Percentiles rank a stretch among this genome's conserved stretches.
Evolutionary conservation across 2,797 vertebrate genomes (phyloP).

Genomic region (Tragopan temminckii): DNA sequence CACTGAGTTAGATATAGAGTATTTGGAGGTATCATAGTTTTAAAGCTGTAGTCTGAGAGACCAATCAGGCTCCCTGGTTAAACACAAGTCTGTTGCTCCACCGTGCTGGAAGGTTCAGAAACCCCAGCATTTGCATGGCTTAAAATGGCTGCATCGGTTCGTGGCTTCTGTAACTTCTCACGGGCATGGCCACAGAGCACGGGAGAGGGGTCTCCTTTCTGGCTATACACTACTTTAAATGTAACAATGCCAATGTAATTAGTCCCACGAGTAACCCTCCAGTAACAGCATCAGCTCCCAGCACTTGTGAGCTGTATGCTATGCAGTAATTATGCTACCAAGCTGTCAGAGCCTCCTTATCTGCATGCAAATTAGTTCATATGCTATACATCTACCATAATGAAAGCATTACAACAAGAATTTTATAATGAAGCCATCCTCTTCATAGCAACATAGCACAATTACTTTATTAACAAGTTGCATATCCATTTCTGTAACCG

Average conservation of each 20-base stretch:
- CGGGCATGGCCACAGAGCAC: background rate
- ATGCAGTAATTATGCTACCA: slow-evolving; percentile 76
- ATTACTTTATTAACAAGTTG: slow-evolving; percentile 74
- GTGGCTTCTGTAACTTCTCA: slow-evolving; percentile 10
- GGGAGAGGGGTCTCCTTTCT: slow-evolving; percentile 39
- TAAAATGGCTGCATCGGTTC: slow-evolving; percentile 64
- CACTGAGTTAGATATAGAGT: background rate
- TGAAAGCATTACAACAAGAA: slow-evolving; percentile 73
- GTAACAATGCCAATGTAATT: slow-evolving; percentile 71
- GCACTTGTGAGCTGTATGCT: slow-evolving; percentile 45
- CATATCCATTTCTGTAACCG: slow-evolving; percentile 29
- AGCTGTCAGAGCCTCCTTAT: slow-evolving; percentile 79
- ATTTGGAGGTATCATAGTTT: background rate
- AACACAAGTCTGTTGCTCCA: background rate
- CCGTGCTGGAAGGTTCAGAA: background rate
- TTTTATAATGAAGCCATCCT: slow-evolving; percentile 70
- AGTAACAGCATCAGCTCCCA: slow-evolving; percentile 65
- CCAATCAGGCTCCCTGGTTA: background rate
- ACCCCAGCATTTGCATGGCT: slow-evolving; percentile 11
- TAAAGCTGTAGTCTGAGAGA: background rate
- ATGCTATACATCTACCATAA: slow-evolving; percentile 74
- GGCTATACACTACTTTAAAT: slow-evolving; percentile 62
- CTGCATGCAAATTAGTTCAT: slow-evolving; percentile 81
- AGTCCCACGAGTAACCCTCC: slow-evolving; percentile 68
- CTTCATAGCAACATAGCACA: slow-evolving; percentile 75